These are phyloP conservation scores for Nycteola revayana DNA, from an alignment of 2,888 invertebrate species.

Conservation along the genomic window DNA sequence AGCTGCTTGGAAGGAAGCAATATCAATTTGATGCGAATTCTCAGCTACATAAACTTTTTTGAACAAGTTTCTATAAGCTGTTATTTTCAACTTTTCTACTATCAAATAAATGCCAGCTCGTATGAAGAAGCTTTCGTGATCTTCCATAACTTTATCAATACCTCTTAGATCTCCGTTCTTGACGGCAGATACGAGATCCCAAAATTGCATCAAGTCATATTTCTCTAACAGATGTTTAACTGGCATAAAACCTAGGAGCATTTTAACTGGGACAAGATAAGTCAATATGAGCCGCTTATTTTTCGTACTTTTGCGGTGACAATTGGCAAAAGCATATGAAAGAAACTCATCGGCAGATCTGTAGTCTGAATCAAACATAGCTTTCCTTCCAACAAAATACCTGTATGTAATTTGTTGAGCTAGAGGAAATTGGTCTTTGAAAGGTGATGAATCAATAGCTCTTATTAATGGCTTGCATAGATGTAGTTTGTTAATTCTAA, in stretches of 20 bases:
- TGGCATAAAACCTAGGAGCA: slow-evolving; percentile 98
- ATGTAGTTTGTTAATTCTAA: slow-evolving; percentile 94
- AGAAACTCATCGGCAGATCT: slow-evolving; percentile 95
- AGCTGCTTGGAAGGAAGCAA: slow-evolving; percentile 91
- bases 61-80: slow-evolving; percentile 97
- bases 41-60: slow-evolving; percentile 92
- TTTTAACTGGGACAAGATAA: slow-evolving; percentile 97
- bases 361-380: slow-evolving; percentile 99
- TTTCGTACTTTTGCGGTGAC: slow-evolving; percentile 89
- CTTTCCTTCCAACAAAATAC: slow-evolving; percentile 98
- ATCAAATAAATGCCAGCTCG: slow-evolving; percentile 98
- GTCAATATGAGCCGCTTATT: slow-evolving; percentile 97
- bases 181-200: slow-evolving; percentile 93
- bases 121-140: slow-evolving; percentile 96
- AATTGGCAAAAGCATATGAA: slow-evolving; percentile 95
- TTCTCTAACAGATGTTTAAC: slow-evolving; percentile 89
- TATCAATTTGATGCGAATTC: slow-evolving; percentile 93
- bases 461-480: slow-evolving; percentile 96
- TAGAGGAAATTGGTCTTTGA: slow-evolving; percentile 94
- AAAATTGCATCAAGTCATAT: slow-evolving; percentile 95
- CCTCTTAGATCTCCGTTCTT: slow-evolving; percentile 93
- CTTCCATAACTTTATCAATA: slow-evolving; percentile 91
- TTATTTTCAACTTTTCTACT: slow-evolving; percentile 96
- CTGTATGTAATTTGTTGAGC: slow-evolving; percentile 98
- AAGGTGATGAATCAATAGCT: slow-evolving; percentile 96